Base-by-base conservation (phyloP, 2,888 invertebrate species). In the Caenorhabditis becei region DNA sequence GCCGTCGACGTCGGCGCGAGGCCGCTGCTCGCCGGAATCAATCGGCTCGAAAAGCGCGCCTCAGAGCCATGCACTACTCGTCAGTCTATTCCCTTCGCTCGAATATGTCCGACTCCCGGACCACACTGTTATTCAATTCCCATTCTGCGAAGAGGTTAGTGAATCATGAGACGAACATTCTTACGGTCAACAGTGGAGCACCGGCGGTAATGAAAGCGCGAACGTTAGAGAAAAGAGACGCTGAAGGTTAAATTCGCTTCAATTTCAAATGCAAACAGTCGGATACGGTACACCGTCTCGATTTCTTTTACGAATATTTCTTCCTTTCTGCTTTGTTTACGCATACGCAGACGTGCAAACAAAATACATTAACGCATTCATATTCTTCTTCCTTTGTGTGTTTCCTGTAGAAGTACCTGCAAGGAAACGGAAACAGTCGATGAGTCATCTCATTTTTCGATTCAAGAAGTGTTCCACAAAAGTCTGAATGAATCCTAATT, bases 201-300 rank as follows among this genome's bases (percentile, higher is more conserved):
- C 18, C 51, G 23, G 37, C 26, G 58, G 49, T 63, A 63, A 63
- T 63, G 63, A 54, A 37, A 74, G 58, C 59, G 65, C 18, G 69
- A 18, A 54, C 24, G 28, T 5, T 35, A 24, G 49, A 51, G 37
- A 47, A 26, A 14, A 44, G 32, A 59, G 61, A 66, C 53, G 66
- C 54, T 41, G 35, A 51, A 58, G 35, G 41, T 8, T 20, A 35
- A 7, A 16, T 28, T 47, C 65, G 61, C 74, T 59, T 75, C 75
- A 66, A 75, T 75, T 75, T 75, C 75, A 75, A 75, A 75, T 59
- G 59, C 75, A 75, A 75, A 75, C 75, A 75, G n/a, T 58, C 58
- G 63, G 41, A 41, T 75, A 66, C 61, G 61, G 66, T 75, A 66
- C 59, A 26, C 41, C 47, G 44, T 49, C 32, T 59, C 44, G 41